Base-by-base conservation (phyloP, 92 coral and sea anemone species). In the Diadumene lineata region DNA sequence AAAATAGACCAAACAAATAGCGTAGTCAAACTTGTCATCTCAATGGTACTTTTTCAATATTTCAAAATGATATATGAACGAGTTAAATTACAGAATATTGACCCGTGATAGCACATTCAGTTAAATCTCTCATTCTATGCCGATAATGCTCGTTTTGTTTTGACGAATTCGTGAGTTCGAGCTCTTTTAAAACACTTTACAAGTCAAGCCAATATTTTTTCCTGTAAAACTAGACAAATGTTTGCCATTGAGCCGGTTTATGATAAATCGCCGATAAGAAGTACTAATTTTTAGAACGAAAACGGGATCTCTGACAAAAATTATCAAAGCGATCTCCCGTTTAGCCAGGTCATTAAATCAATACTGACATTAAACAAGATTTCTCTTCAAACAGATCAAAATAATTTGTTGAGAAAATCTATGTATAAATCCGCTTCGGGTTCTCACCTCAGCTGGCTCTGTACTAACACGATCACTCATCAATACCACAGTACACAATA, bases 201-300 rank as follows among this genome's bases (percentile, higher is more conserved):
- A 58, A 7, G 58, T 15, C 17, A 22, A 58, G 64, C 64, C 67
- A 72, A 72, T 72, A 72, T 72, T 72, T 72, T n/a, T 70, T 10
- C 66, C 50, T 72, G 77, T 72, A 72, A 72, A 56, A 19, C 57
- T 72, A 56, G 56, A 33, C 77, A 72, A 72, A 56, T 72, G 77
- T 72, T 72, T 72, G 28, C 66, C 31, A 21, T 56, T 7, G 66
- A n/a, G 15, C 31, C 31, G 11, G 64, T 58, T 58, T 22, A 29
- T 43, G 56, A 72, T 56, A 56, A 57, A 61, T 56, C 48, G 50
- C 18, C 50, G 50, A 72, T 21, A 33, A 72, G 50, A 2, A 31
- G 75, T 72, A 56, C 29, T 58, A 57, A 56, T 72, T 57, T n/a
- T 24, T 72, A 50, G 18, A n/a, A 33, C 55, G 46, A 33, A 72